Conservation (phyloP, 1,140 invertebrate genomes). For the Bursaphelenchus mucronatus region DNA sequence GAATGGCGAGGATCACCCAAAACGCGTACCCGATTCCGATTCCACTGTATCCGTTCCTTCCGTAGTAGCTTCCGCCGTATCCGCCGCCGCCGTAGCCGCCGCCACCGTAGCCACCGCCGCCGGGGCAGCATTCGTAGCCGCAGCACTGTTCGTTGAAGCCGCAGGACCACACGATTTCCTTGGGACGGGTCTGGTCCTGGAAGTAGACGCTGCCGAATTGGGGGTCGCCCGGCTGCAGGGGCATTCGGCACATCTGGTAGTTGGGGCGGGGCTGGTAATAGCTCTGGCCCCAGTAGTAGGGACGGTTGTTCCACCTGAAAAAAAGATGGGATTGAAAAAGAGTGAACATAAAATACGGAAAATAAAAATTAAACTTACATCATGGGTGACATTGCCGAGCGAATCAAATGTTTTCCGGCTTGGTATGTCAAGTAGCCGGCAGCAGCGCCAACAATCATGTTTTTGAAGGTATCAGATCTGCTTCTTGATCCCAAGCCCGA, state of each 20-base stretch:
- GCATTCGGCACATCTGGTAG: conserved; percentile 57
- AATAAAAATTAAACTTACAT: conserved; percentile 39
- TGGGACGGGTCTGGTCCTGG: conserved; percentile 50
- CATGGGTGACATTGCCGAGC: conserved; percentile 51
- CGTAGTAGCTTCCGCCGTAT: conserved; percentile 2
- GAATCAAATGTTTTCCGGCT: conserved; percentile 56
- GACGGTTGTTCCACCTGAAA: conserved; percentile 53
- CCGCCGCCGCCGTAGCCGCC: conserved; percentile 28
- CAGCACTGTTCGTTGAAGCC: conserved; percentile 34
- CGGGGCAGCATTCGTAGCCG: conserved; percentile 54
- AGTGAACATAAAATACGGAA: no score
- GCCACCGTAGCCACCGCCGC: conserved; percentile 32
- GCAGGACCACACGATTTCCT: conserved; percentile 56
- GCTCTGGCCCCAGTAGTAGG: conserved; percentile 54
- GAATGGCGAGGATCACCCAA: not conserved
- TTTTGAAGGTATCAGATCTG: conserved; percentile 57
- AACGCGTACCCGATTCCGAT: conserved; percentile 32
- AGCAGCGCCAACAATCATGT: conserved; percentile 57
- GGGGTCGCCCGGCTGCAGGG: conserved; percentile 47
- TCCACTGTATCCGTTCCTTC: conserved; percentile 23
- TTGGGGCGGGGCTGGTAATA: conserved; percentile 31
- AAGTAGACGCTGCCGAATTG: conserved; percentile 58
- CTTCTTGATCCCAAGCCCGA: conserved; percentile 48
- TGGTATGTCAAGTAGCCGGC: conserved; percentile 60
- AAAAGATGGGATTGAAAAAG: conserved; percentile 5